A percentile compares a stretch with the other conserved stretches of the same genome.
Evolutionary conservation across 1,140 invertebrate species (phyloP).

Genomic region (Thaumetopoea pityocampa): DNA sequence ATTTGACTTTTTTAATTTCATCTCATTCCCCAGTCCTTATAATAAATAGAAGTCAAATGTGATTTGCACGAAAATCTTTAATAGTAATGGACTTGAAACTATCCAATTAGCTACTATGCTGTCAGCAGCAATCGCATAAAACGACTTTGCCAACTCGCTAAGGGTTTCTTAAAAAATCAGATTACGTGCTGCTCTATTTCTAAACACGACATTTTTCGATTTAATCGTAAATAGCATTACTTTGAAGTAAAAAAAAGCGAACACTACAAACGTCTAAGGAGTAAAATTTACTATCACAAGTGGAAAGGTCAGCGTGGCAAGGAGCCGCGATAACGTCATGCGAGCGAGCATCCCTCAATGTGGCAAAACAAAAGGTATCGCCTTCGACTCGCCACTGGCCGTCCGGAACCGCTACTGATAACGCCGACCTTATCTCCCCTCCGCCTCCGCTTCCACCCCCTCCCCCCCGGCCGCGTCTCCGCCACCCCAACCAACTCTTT

Average conservation of each 20-base stretch:
- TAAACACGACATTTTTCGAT: conserved; percentile 11
- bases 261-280: conserved; percentile 55
- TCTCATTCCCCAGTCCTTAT: too few species aligned
- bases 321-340: conserved; percentile 65
- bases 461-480: conserved; percentile 30
- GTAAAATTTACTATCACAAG: conserved; percentile 66
- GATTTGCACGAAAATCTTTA: too few species aligned
- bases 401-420: conserved; percentile 62
- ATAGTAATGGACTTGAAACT: too few species aligned
- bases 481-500: conserved; percentile 62
- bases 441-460: conserved; percentile 28
- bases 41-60: too few species aligned
- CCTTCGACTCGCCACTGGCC: conserved; percentile 64
- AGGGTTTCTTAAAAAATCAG: conserved; percentile 3
- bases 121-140: too few species aligned
- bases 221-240: conserved; percentile 26
- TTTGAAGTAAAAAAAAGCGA: conserved; percentile 23
- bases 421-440: conserved; percentile 64
- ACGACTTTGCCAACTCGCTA: too few species aligned
- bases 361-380: conserved; percentile 69
- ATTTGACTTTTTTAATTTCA: too few species aligned
- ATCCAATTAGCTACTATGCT: too few species aligned
- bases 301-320: conserved; percentile 62
- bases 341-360: conserved; percentile 67
- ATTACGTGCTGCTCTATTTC: conserved; percentile 5